Base-by-base conservation (phyloP, 2,797 vertebrate genomes). In the Delichon dasypus region DNA sequence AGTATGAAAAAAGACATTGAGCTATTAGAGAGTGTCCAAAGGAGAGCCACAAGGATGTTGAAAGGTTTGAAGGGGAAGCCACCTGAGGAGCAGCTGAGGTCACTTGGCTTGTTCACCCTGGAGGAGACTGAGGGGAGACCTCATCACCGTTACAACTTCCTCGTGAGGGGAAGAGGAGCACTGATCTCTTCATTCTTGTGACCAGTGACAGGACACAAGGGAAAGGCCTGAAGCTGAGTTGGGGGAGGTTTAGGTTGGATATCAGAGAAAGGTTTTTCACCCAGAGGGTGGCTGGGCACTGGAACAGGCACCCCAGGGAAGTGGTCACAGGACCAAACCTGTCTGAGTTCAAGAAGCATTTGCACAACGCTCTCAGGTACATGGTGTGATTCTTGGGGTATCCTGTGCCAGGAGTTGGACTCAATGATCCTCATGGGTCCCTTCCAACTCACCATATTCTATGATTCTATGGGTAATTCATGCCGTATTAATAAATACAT, bases 1-100 rank as follows among this genome's bases (percentile, higher is more conserved):
- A 42, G 0, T 4, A 26, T 6, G 10, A 74, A 34, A 48, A 48
- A 66, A 22, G 5, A 22, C 6, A 40, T 6, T 16, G 5, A 61
- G 30, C 12, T 42, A 2, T 8, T 32, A 54, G 34, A 54, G 7
- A 54, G 2, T 3, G 2, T 22, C 21, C 68, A 47, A 81, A 74
- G 47, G 13, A 88, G 21, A 5, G 21, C 7, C 12, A 42, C 1
- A 17, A 42, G 16, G 40, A 74, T 42, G 17, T 22, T 23, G 11
- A 75, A 74, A 22, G 16, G 10, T 8, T 16, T 74, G 1, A 40
- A 81, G 19, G 5, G 4, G 5, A 61, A 81, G 21, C 18, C 1
- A 11, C 0, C 0, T 38, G 38, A 54, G 21, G 30, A 32, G 16
- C 4, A 7, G 1, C 9, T 54, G 47, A 81, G 38, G 7, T 34